These are phyloP conservation scores for Phaetusa simplex DNA, from an alignment of 2,113 vertebrate genomes.

Conservation along the genomic window DNA sequence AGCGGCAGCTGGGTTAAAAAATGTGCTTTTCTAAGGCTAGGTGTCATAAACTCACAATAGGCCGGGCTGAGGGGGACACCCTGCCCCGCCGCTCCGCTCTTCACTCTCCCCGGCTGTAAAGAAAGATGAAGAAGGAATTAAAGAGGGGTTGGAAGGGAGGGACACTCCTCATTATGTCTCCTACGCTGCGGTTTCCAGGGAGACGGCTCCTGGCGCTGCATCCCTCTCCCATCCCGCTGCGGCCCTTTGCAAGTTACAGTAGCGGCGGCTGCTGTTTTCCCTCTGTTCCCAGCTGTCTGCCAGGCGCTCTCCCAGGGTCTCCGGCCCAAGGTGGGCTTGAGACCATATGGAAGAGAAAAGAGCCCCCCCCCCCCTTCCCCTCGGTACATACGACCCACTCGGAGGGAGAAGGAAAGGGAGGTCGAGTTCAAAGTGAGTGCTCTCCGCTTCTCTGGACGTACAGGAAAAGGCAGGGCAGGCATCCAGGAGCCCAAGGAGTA, in stretches of 20 bases:
- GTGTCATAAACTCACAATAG: slow-evolving; percentile 36
- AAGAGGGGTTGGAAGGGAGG: not conserved
- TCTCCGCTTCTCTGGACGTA: not conserved
- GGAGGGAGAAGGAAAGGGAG: not conserved
- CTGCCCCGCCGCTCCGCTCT: not conserved
- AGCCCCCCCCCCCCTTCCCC: not conserved
- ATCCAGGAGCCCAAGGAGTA: not conserved
- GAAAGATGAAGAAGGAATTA: not conserved
- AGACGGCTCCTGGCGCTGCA: slow-evolving; percentile 42
- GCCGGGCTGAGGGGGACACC: not conserved
- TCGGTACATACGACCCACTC: not conserved
- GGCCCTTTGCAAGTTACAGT: slow-evolving; percentile 51
- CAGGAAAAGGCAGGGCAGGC: not conserved
- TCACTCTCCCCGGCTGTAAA: not conserved
- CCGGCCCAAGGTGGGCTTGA: slow-evolving; percentile 66
- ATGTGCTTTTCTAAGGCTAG: not conserved
- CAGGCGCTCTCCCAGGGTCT: slow-evolving; percentile 67
- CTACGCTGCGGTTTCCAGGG: slow-evolving; percentile 68
- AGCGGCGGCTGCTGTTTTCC: slow-evolving; percentile 56
- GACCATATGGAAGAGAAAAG: slow-evolving; percentile 81
- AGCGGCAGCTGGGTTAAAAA: slow-evolving; percentile 38
- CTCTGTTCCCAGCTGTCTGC: slow-evolving; percentile 83
- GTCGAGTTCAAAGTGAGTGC: not conserved
- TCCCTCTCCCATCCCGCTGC: slow-evolving; percentile 49
- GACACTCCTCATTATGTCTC: slow-evolving; percentile 1